Evolutionary conservation across 2,797 vertebrate species (phyloP).

Genomic region (Silurus lanzhouensis): DNA sequence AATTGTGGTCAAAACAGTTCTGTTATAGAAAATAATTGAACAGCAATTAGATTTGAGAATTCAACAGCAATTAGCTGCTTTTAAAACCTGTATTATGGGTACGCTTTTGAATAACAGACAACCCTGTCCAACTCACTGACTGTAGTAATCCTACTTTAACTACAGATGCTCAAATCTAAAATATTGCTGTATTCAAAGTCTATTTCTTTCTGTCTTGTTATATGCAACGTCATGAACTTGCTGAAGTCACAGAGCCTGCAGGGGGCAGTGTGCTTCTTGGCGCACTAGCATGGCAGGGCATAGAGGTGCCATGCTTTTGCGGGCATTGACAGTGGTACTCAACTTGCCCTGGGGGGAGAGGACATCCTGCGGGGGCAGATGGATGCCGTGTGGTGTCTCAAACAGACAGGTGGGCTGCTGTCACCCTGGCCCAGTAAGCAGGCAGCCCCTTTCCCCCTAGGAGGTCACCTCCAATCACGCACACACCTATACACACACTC

Average conservation of each 20-base stretch:
- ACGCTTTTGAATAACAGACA: not conserved
- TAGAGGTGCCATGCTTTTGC: conserved; percentile 65
- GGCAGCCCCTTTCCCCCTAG: conserved; percentile 71
- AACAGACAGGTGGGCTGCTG: conserved; percentile 80
- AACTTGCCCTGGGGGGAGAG: conserved; percentile 68
- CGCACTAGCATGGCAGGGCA: conserved; percentile 50
- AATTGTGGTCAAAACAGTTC: not conserved
- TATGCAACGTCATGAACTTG: not conserved
- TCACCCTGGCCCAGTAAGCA: conserved; percentile 77
- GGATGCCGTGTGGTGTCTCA: conserved; percentile 68
- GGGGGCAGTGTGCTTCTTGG: conserved; percentile 35
- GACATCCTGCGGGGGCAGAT: conserved; percentile 64
- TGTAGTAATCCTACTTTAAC: not conserved
- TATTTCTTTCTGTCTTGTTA: not conserved
- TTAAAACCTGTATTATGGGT: not conserved
- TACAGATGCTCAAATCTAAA: not conserved
- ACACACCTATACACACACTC: conserved; percentile 29
- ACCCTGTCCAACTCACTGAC: not conserved
- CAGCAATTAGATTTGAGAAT: not conserved
- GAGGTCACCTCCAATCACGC: conserved; percentile 75
- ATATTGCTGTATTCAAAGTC: not conserved
- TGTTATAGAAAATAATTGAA: not conserved
- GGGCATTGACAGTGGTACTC: conserved; percentile 73
- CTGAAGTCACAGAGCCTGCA: conserved; percentile 11
- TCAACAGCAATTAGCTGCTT: not conserved